Percentiles rank a stretch among this genome's conserved stretches.
Conservation (phyloP, 23 tunicate species). For the Corella eumyota region DNA sequence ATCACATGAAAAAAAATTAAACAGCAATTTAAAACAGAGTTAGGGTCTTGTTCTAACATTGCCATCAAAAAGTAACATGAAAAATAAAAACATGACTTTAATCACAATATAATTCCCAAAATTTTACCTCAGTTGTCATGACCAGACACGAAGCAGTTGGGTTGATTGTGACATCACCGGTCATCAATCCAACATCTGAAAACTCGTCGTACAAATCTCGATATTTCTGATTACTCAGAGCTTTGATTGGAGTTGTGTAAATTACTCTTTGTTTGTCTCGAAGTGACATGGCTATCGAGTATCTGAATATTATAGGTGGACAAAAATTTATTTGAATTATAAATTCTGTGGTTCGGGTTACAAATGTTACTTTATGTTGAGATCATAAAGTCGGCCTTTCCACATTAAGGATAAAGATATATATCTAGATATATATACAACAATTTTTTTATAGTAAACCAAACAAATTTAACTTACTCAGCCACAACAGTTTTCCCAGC, state of each 20-base stretch:
- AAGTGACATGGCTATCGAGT: conserved; percentile 80
- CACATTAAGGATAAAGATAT: background rate
- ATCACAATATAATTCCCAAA: background rate
- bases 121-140: conserved; percentile 86
- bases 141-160: conserved; percentile 92
- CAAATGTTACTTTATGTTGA: background rate
- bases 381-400: background rate
- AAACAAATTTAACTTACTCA: conserved; percentile 51
- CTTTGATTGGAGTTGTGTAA: conserved; percentile 97
- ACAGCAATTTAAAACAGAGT: no score
- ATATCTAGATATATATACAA: no score
- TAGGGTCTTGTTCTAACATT: no score
- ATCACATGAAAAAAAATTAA: no score
- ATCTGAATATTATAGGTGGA: conserved; percentile 17
- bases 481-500: conserved; percentile 98
- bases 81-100: background rate
- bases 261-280: conserved; percentile 88
- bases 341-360: no score
- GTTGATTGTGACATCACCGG: conserved; percentile 95
- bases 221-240: conserved; percentile 84
- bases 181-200: conserved; percentile 91
- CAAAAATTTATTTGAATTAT: background rate
- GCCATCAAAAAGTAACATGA: no score
- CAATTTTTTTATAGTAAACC: no score
- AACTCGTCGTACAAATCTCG: conserved; percentile 83